phyloP scores from a whole-genome alignment of 2,113 vertebrate genomes.

The Tyrannus savana region DNA sequence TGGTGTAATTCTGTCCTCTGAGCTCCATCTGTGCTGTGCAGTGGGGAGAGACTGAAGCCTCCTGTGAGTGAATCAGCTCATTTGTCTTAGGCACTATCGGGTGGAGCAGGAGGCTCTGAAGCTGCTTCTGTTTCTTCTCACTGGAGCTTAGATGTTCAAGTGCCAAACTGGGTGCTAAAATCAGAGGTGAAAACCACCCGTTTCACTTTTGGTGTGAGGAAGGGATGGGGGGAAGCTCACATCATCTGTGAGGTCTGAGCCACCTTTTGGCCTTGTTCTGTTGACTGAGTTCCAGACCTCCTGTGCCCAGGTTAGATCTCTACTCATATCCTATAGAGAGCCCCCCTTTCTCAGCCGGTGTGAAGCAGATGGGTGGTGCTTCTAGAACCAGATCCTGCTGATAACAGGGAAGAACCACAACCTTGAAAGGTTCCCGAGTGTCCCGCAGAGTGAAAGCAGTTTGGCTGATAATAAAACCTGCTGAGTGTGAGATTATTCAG shows the following conservation, averaged over 20 bases:
- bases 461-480: not conserved
- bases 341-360: fast-evolving
- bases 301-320: not conserved
- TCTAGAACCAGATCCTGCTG: not conserved
- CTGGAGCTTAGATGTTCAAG: not conserved
- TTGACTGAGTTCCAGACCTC: not conserved
- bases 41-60: not conserved
- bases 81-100: not conserved
- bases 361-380: not conserved
- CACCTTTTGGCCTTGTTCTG: not conserved
- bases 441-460: not conserved
- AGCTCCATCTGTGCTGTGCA: conserved; percentile 2
- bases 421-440: not conserved
- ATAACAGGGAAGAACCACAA: not conserved
- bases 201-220: not conserved
- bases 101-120: not conserved
- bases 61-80: not conserved
- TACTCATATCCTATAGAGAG: not conserved
- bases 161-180: not conserved
- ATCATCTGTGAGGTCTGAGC: not conserved
- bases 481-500: not conserved
- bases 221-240: not conserved
- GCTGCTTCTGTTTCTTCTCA: not conserved
- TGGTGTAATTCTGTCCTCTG: conserved; percentile 26
- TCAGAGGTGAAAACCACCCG: not conserved